Conservation (phyloP, 2,797 vertebrate species). For the Pelodytes ibericus region DNA sequence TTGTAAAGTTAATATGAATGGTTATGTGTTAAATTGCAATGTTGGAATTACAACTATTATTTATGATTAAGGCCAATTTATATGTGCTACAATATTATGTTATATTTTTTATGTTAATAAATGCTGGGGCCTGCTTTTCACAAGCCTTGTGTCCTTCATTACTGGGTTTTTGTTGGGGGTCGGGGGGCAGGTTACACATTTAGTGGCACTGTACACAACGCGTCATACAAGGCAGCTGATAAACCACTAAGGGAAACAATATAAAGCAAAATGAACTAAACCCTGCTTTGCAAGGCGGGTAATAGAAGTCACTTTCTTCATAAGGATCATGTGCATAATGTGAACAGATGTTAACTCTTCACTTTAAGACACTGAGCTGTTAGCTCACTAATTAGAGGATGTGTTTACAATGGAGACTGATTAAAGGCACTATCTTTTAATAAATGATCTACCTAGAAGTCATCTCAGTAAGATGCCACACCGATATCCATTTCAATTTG, state of each 20-base stretch:
- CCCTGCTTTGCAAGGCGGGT: not conserved
- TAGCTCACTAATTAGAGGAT: slow-evolving; percentile 18
- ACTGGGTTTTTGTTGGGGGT: no score
- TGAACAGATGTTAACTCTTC: slow-evolving; percentile 35
- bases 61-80: no score
- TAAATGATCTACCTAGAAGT: slow-evolving; percentile 4
- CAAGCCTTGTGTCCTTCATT: no score
- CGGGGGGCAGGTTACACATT: no score
- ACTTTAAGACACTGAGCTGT: not conserved
- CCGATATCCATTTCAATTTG: not conserved
- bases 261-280: not conserved
- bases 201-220: no score
- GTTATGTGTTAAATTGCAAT: no score
- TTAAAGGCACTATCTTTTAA: not conserved
- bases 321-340: slow-evolving; percentile 1
- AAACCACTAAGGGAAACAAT: not conserved
- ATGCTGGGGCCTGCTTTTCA: no score
- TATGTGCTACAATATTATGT: no score
- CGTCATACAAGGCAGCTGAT: no score
- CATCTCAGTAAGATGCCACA: not conserved
- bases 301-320: not conserved
- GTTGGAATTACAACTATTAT: no score
- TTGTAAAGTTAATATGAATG: no score
- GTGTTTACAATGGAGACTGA: slow-evolving; percentile 14
- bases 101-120: no score